These are phyloP conservation scores for Psilanteris sp. DNA, from an alignment of 1,140 invertebrate genomes.

Conservation along the genomic window DNA sequence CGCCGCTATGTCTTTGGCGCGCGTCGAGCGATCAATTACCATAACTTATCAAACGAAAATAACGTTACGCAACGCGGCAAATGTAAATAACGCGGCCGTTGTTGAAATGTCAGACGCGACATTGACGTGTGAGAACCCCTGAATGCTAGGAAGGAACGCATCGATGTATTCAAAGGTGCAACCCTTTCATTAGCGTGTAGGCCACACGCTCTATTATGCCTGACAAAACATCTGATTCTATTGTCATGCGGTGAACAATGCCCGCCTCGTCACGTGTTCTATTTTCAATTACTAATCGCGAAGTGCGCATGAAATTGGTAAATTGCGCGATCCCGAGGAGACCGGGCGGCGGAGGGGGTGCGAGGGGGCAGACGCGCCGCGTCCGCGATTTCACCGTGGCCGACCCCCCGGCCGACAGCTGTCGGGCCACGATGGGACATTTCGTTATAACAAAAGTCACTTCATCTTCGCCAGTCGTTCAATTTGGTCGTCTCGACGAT, in stretches of 20 bases:
- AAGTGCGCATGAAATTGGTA: conserved; percentile 74
- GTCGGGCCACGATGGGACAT: conserved; percentile 2
- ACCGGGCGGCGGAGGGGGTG: conserved; percentile 6
- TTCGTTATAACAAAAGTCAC: conserved; percentile 23
- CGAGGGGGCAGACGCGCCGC: no score
- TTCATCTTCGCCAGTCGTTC: conserved; percentile 14
- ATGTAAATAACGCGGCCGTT: conserved; percentile 27
- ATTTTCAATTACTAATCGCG: conserved; percentile 76
- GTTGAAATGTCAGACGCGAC: conserved; percentile 25
- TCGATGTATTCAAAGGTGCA: conserved; percentile 76
- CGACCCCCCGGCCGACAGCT: conserved; percentile 8
- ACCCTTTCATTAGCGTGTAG: conserved; percentile 79
- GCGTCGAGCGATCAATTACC: conserved; percentile 5
- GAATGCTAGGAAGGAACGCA: conserved; percentile 40
- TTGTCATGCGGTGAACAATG: conserved; percentile 74
- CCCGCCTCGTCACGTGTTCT: conserved; percentile 71
- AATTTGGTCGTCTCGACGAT: conserved; percentile 5
- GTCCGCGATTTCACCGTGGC: background rate
- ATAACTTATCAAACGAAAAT: conserved; percentile 13
- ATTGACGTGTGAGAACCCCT: conserved; percentile 44
- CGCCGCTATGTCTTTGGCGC: no score
- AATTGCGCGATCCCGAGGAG: conserved; percentile 64
- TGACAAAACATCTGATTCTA: conserved; percentile 79
- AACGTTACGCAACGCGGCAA: conserved; percentile 5
- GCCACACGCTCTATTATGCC: conserved; percentile 77